These are phyloP conservation scores for Rissa tridactyla DNA, from an alignment of 2,113 vertebrate genomes.

Conservation along the genomic window DNA sequence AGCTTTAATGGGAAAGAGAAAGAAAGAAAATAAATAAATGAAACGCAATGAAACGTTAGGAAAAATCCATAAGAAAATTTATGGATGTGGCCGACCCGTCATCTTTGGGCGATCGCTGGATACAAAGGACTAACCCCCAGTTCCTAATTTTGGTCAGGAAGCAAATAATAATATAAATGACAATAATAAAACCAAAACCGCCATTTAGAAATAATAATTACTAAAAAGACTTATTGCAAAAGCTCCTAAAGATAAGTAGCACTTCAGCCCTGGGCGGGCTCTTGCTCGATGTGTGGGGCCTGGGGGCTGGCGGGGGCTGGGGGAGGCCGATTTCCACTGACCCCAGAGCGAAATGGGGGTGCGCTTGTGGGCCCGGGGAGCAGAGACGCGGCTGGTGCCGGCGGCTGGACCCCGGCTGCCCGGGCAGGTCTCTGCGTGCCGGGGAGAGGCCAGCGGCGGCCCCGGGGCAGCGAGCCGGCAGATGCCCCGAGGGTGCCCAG, in stretches of 20 bases:
- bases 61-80: conserved; percentile 77
- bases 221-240: conserved; percentile 60
- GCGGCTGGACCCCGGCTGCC: background rate
- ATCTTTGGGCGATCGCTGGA: conserved; percentile 52
- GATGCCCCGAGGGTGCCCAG: background rate
- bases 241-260: conserved; percentile 65
- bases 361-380: background rate
- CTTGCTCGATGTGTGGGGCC: background rate
- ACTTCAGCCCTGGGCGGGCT: conserved; percentile 42
- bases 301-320: background rate
- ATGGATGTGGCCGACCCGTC: conserved; percentile 68
- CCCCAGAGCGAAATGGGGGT: background rate
- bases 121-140: conserved; percentile 42
- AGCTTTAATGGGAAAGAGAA: conserved; percentile 29
- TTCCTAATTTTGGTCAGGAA: conserved; percentile 52
- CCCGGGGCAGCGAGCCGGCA: background rate
- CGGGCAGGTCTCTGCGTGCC: background rate
- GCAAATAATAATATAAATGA: background rate
- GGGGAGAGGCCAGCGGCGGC: fast-evolving
- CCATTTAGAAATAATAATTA: background rate
- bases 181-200: background rate
- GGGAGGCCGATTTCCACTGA: background rate
- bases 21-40: conserved; percentile 64
- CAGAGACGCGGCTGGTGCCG: background rate
- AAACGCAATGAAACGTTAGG: background rate